phyloP scores from a whole-genome alignment of 2,888 invertebrate genomes.

The Limulus polyphemus region DNA sequence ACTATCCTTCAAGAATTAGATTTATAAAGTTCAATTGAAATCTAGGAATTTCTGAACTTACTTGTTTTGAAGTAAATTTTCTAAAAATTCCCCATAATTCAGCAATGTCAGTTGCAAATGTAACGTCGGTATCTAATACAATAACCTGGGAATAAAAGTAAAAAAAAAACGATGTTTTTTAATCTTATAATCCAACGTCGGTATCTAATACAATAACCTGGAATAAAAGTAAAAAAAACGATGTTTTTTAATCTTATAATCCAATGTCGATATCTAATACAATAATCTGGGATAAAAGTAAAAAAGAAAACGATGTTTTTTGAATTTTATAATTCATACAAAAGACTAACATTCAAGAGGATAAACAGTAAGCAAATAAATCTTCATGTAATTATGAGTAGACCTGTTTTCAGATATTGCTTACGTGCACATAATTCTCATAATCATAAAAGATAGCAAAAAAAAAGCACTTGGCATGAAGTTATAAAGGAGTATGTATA shows the following conservation, averaged over 20 bases:
- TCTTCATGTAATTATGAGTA: no score
- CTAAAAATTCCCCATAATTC: slow-evolving; percentile 66
- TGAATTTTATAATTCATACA: background rate
- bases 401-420: no score
- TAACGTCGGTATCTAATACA: slow-evolving; percentile 77
- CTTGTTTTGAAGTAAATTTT: slow-evolving; percentile 54
- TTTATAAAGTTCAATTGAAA: no score
- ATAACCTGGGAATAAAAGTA: slow-evolving; percentile 41
- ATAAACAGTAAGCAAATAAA: no score
- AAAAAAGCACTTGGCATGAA: no score
- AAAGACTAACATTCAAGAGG: background rate
- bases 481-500: no score
- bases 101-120: slow-evolving; percentile 64
- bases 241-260: background rate
- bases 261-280: slow-evolving; percentile 72
- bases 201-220: slow-evolving; percentile 66
- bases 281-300: slow-evolving; percentile 41
- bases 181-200: slow-evolving; percentile 46
- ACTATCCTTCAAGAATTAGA: no score
- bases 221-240: slow-evolving; percentile 12
- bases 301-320: background rate
- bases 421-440: no score
- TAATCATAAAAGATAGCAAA: no score
- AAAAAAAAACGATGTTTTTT: background rate
- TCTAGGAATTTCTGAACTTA: slow-evolving; percentile 30